Evolutionary conservation across 2,888 invertebrate species (phyloP).

Genomic region (Hofmannophila pseudospretella): DNA sequence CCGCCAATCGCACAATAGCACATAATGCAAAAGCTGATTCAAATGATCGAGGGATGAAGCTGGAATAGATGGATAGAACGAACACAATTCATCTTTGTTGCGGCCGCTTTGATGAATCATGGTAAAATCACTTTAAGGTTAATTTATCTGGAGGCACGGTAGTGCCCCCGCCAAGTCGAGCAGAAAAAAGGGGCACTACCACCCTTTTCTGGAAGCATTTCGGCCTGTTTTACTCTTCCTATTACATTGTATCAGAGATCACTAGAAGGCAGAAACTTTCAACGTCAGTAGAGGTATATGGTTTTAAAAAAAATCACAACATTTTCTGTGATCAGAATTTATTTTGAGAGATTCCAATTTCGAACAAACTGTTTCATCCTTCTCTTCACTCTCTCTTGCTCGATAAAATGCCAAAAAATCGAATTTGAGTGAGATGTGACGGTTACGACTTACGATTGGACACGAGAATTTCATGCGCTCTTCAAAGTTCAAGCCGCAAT

Average conservation of each 20-base stretch:
- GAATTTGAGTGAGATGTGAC: slow-evolving; percentile 18
- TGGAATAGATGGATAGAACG: slow-evolving; percentile 13
- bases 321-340: too few relatives aligned
- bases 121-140: slow-evolving; percentile 1
- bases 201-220: too few relatives aligned
- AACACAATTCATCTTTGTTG: slow-evolving; percentile 12
- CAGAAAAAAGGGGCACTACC: too few relatives aligned
- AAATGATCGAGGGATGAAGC: slow-evolving; percentile 6
- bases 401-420: slow-evolving; percentile 6
- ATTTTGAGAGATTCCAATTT: too few relatives aligned
- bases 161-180: too few relatives aligned
- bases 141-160: too few relatives aligned
- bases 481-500: slow-evolving; percentile 34
- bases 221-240: too few relatives aligned
- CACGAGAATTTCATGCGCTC: slow-evolving; percentile 35
- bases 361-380: too few relatives aligned
- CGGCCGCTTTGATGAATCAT: slow-evolving; percentile 12
- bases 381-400: neutral
- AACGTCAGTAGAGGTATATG: too few relatives aligned
- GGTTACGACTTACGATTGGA: slow-evolving; percentile 34
- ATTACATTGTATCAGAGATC: too few relatives aligned
- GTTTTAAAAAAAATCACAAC: too few relatives aligned
- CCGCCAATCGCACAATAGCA: slow-evolving; percentile 5
- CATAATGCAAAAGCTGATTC: slow-evolving; percentile 10
- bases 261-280: too few relatives aligned